These are phyloP conservation scores for Mythimna pallens DNA, from an alignment of 2,888 invertebrate genomes.

Conservation along the genomic window DNA sequence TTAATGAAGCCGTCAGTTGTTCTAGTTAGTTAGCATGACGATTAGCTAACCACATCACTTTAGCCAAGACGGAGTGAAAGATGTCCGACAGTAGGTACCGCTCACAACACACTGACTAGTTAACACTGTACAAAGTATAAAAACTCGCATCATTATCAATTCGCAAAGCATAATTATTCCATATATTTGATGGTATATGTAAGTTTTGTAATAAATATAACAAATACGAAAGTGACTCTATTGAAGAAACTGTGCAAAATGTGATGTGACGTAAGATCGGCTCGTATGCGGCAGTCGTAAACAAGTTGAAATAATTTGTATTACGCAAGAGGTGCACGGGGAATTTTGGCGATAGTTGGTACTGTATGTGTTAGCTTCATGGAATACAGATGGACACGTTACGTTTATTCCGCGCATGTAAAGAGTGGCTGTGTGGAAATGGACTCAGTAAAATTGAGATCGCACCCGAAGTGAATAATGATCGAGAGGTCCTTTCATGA, in stretches of 20 bases:
- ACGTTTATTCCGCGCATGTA: conserved; percentile 65
- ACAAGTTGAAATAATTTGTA: conserved; percentile 72
- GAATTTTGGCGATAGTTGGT: conserved; percentile 67
- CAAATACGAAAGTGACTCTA: conserved; percentile 65
- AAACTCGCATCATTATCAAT: conserved; percentile 71
- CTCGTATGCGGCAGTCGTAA: conserved; percentile 67
- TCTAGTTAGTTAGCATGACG: conserved; percentile 30
- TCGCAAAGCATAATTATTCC: conserved; percentile 73
- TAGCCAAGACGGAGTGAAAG: conserved; percentile 41
- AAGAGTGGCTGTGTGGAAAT: conserved; percentile 68
- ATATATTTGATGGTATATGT: conserved; percentile 56
- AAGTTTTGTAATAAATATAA: conserved; percentile 69
- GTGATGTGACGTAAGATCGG: conserved; percentile 71
- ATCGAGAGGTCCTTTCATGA: conserved; percentile 68
- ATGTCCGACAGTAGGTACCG: conserved; percentile 21
- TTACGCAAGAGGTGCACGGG: conserved; percentile 72
- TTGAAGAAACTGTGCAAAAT: conserved; percentile 67
- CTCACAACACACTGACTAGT: conserved; percentile 12
- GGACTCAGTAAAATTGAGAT: conserved; percentile 72
- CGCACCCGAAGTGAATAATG: conserved; percentile 74
- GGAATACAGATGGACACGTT: conserved; percentile 73
- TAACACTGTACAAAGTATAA: conserved; percentile 41
- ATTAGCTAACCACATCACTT: conserved; percentile 40
- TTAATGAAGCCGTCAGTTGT: conserved; percentile 12
- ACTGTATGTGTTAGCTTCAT: conserved; percentile 56